phyloP scores from a whole-genome alignment of 1,140 invertebrate species.

The Aleiodes sp. region DNA sequence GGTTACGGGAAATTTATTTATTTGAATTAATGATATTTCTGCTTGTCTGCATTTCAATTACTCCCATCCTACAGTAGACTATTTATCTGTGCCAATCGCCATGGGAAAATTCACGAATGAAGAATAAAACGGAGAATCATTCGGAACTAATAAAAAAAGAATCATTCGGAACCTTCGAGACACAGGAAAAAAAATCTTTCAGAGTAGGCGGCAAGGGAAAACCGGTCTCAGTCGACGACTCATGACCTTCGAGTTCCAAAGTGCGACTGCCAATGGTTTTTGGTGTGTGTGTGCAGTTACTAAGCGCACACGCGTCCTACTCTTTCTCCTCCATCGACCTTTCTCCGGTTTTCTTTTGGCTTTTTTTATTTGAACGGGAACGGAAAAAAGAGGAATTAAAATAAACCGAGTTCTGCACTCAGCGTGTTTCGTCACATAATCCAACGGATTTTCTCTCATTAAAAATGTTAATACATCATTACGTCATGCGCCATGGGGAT shows the following conservation, averaged over 20 bases:
- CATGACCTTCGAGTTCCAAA: constrained; percentile 63
- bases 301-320: constrained; percentile 41
- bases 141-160: not conserved
- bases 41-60: constrained; percentile 11
- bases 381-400: no score
- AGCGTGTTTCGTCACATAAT: no score
- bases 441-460: no score
- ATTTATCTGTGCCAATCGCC: not conserved
- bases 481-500: no score
- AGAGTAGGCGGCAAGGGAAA: constrained; percentile 42
- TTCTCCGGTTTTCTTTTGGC: not conserved
- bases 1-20: constrained; percentile 16
- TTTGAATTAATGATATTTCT: constrained; percentile 16
- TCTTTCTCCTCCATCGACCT: not conserved
- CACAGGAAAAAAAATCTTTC: no score
- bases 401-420: no score
- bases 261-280: constrained; percentile 38
- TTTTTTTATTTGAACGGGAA: not conserved
- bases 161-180: no score
- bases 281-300: constrained; percentile 54
- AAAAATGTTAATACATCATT: no score
- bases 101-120: not conserved
- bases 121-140: not conserved
- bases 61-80: not conserved
- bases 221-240: constrained; percentile 65